These are phyloP conservation scores for Hydractinia echinata DNA, from an alignment of 30 jellyfish, hydroid and myxozoan species.

Conservation along the genomic window DNA sequence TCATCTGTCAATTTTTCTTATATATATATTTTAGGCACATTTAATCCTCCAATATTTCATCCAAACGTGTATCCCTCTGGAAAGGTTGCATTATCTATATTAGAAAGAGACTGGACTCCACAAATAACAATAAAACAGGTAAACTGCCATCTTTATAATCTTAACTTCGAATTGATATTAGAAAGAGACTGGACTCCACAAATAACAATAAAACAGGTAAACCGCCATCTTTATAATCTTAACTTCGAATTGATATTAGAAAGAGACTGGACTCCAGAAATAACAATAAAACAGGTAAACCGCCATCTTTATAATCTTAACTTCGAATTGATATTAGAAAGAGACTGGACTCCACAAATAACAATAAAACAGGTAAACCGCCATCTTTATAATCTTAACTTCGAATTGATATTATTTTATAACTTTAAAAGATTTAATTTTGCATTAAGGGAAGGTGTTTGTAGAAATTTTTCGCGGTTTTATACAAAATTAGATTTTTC, in stretches of 20 bases:
- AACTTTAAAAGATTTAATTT: not conserved
- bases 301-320: too few species aligned
- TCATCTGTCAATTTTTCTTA: too few species aligned
- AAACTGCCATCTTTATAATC: not conserved
- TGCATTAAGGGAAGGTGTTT: too few species aligned
- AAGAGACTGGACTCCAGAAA: constrained; percentile 79
- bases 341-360: constrained; percentile 80
- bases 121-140: constrained; percentile 83
- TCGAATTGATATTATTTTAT: constrained; percentile 35
- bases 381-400: too few species aligned
- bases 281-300: constrained; percentile 67
- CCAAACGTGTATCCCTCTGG: constrained; percentile 91
- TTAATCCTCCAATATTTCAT: constrained; percentile 77
- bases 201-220: constrained; percentile 71
- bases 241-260: constrained; percentile 46
- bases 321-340: constrained; percentile 48
- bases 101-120: constrained; percentile 77
- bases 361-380: constrained; percentile 63
- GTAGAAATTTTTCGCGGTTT: too few species aligned
- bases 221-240: too few species aligned
- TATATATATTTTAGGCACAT: constrained; percentile 32
- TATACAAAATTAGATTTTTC: not conserved
- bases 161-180: constrained; percentile 27
- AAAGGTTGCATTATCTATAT: constrained; percentile 60
- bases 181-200: constrained; percentile 84